Conservation (phyloP, 30 jellyfish, hydroid and myxozoan species). For the Turritopsis dohrnii region DNA sequence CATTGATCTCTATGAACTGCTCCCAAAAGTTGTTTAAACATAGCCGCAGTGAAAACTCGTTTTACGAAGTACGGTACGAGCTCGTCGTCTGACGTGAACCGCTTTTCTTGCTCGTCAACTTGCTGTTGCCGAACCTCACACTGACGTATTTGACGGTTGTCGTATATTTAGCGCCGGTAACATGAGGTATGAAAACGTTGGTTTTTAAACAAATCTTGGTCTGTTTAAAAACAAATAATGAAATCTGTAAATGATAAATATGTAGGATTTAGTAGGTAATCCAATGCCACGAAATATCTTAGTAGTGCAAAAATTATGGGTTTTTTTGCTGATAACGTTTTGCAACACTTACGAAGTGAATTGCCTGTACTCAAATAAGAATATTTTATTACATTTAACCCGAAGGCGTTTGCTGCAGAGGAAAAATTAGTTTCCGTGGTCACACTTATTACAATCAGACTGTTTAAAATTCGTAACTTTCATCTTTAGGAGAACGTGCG, state of each 20-base stretch:
- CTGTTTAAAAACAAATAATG: too few species aligned
- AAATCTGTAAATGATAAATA: too few species aligned
- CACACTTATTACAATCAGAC: not conserved
- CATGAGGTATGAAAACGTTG: slow-evolving; percentile 36
- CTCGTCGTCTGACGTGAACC: slow-evolving; percentile 55
- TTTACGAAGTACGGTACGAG: slow-evolving; percentile 39
- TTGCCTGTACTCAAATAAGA: too few species aligned
- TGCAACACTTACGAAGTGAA: too few species aligned
- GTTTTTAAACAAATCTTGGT: too few species aligned
- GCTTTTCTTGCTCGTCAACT: slow-evolving; percentile 47
- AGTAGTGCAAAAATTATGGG: too few species aligned
- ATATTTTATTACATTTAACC: too few species aligned
- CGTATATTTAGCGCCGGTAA: slow-evolving; percentile 51
- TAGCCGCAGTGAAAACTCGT: slow-evolving; percentile 41
- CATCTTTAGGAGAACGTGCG: slow-evolving; percentile 60
- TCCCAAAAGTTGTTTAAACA: slow-evolving; percentile 1
- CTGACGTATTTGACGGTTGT: slow-evolving; percentile 44
- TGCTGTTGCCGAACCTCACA: slow-evolving; percentile 53
- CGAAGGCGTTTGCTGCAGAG: too few species aligned
- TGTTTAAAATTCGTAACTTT: not conserved
- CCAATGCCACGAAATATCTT: too few species aligned
- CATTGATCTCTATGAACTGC: slow-evolving; percentile 44
- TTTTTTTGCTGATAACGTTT: too few species aligned
- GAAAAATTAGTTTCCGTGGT: not conserved
- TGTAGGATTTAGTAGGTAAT: too few species aligned